phyloP scores from a whole-genome alignment of 2,113 vertebrate genomes.

The Apodemus speciosus region DNA sequence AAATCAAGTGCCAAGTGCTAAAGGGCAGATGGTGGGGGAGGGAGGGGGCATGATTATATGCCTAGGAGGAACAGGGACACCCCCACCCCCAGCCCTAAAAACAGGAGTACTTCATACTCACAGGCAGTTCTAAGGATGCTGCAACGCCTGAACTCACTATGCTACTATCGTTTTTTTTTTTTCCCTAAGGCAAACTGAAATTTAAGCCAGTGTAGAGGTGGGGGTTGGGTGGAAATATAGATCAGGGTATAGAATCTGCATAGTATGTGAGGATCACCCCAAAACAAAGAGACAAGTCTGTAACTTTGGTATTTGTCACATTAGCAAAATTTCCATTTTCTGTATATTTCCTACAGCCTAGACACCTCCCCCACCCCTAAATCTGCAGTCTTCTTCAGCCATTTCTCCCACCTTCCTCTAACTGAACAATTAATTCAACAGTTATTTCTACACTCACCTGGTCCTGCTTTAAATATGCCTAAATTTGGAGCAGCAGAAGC shows the following conservation, averaged over 20 bases:
- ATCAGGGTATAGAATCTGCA: neutral
- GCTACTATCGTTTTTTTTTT: neutral
- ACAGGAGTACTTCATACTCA: neutral
- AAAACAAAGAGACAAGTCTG: neutral
- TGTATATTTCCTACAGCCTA: neutral
- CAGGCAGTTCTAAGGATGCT: neutral
- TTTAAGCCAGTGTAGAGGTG: neutral
- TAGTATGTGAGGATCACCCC: neutral
- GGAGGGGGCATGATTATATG: neutral
- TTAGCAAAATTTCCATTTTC: constrained; percentile 17
- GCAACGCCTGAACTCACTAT: neutral
- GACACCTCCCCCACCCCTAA: neutral
- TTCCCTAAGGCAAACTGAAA: neutral
- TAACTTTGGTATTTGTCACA: neutral
- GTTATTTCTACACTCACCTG: constrained; percentile 54
- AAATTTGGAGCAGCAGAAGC: constrained; percentile 62
- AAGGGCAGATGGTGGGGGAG: neutral
- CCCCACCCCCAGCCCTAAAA: neutral
- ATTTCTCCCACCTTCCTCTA: neutral
- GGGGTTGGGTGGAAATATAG: neutral
- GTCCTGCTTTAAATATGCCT: constrained; percentile 61
- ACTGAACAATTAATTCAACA: constrained; percentile 53
- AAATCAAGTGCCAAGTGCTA: constrained; percentile 2
- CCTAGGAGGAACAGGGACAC: neutral
- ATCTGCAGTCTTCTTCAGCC: neutral